phyloP scores from a whole-genome alignment of 2,113 vertebrate species.

The Onychostoma macrolepis region DNA sequence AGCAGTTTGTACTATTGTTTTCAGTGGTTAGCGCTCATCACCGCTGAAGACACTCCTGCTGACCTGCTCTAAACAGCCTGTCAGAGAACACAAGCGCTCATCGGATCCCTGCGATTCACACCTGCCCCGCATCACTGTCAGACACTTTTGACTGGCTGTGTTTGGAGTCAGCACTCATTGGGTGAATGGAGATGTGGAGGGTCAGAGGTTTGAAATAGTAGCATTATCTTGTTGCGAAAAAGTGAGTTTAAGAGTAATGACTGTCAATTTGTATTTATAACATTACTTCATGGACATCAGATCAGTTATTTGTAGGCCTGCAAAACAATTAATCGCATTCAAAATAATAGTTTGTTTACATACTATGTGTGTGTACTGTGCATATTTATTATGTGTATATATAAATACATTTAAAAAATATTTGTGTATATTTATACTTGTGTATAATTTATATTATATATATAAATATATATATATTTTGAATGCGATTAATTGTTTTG shows the following conservation, averaged over 20 bases:
- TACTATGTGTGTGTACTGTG: no score
- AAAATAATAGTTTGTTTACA: no score
- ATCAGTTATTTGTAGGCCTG: neutral
- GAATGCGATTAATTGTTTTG: no score
- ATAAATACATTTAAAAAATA: no score
- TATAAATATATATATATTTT: no score
- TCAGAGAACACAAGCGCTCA: conserved; percentile 40
- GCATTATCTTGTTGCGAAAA: neutral
- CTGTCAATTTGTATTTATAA: neutral
- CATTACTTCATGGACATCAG: neutral
- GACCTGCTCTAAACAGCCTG: conserved; percentile 8
- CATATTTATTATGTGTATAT: no score
- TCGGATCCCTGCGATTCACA: conserved; percentile 29
- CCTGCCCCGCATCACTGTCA: conserved; percentile 19
- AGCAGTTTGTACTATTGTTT: conserved; percentile 44
- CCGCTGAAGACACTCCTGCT: conserved; percentile 29
- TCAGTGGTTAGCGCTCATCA: conserved; percentile 2
- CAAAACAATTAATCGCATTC: no score
- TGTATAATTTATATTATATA: no score
- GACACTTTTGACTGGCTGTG: neutral
- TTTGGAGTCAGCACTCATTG: neutral
- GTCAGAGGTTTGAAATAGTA: neutral
- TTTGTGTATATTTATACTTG: no score
- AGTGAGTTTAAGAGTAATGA: neutral
- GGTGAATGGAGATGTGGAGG: neutral